These are phyloP conservation scores for Zosterops japonicus DNA, from an alignment of 2,113 vertebrate species.

Conservation along the genomic window DNA sequence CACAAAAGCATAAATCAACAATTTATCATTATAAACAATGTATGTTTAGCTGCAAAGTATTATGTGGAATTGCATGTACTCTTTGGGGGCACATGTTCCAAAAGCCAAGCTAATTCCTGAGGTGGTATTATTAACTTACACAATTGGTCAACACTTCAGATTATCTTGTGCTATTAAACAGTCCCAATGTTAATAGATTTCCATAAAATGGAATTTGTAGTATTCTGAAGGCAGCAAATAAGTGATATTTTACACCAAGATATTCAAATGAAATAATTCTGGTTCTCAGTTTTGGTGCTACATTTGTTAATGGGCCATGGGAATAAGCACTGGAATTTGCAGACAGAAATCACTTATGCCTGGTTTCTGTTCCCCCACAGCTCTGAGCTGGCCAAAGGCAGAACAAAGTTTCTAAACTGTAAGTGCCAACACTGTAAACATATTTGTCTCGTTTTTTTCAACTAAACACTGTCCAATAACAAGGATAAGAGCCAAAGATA, in stretches of 20 bases:
- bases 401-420: constrained; percentile 54
- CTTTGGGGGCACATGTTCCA: constrained; percentile 41
- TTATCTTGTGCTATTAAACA: constrained; percentile 72
- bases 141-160: constrained; percentile 55
- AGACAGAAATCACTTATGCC: constrained; percentile 21
- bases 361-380: constrained; percentile 18
- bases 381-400: constrained; percentile 60
- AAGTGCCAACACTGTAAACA: constrained; percentile 76
- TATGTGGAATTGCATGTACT: constrained; percentile 51
- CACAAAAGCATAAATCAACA: constrained; percentile 68
- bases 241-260: constrained; percentile 25
- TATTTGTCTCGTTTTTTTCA: constrained; percentile 10
- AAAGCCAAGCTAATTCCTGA: constrained; percentile 77
- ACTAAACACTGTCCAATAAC: constrained; percentile 59
- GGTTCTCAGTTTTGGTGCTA: constrained; percentile 54
- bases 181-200: constrained; percentile 31
- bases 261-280: neutral
- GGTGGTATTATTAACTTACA: constrained; percentile 69
- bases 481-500: constrained; percentile 56
- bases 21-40: constrained; percentile 55
- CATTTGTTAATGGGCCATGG: constrained; percentile 43
- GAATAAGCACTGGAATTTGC: constrained; percentile 28
- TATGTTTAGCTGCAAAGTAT: constrained; percentile 65
- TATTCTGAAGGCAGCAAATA: constrained; percentile 62
- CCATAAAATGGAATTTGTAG: constrained; percentile 14